Conservation (phyloP, 2,888 invertebrate species). For the Clanis bilineata region DNA sequence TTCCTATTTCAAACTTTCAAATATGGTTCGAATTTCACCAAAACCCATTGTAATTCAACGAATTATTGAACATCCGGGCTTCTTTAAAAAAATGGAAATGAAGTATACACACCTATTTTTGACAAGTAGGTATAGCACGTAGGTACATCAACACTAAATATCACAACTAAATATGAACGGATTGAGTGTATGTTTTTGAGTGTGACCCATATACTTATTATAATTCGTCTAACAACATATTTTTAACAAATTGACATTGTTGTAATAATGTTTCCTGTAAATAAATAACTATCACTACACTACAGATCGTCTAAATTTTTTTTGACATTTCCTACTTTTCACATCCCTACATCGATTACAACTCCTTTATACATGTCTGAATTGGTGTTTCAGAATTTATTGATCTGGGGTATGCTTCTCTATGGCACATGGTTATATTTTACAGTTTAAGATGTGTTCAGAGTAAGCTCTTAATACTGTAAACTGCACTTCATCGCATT, state of each 20-base stretch:
- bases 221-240: constrained; percentile 2
- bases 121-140: neutral
- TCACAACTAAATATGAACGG: constrained; percentile 2
- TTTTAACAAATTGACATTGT: constrained; percentile 47
- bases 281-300: constrained; percentile 10
- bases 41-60: too few species aligned
- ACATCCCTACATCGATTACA: neutral
- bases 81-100: too few species aligned
- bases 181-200: neutral
- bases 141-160: neutral
- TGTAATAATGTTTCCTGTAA: constrained; percentile 36
- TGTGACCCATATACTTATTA: neutral
- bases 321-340: constrained; percentile 19
- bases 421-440: too few species aligned
- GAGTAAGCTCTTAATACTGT: too few species aligned
- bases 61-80: too few species aligned
- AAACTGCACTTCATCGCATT: too few species aligned
- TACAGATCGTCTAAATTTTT: constrained; percentile 22
- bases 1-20: too few species aligned
- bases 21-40: too few species aligned
- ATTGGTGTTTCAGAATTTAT: too few species aligned
- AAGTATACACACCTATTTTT: too few species aligned
- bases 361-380: neutral
- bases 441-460: too few species aligned
- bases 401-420: too few species aligned